Base-by-base conservation (phyloP, 2,888 invertebrate genomes). In the Bellardia bayeri region DNA sequence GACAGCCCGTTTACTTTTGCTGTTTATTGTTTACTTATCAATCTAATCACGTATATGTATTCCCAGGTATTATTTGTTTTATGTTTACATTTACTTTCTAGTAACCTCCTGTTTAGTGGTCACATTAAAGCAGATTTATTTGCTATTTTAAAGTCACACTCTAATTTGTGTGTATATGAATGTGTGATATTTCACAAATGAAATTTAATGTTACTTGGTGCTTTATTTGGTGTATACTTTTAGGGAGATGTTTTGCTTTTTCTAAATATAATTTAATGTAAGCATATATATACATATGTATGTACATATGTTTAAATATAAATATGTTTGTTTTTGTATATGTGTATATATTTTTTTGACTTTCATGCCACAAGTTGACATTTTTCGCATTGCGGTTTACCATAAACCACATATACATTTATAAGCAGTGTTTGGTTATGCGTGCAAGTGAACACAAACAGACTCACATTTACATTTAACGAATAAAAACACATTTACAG, bases 361-460 rank as follows among this genome's bases (percentile, higher is more conserved):
- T 88, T 82, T 86, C 75, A 86, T 91, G 91, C 91, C 90, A 90
- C 89, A 91, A 92, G 92, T 92, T 92, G 92, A 92, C 92, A 92
- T 91, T 92, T 93, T 92, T 93, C 92, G 93, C 93, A 92, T 91
- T 93, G 93, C 93, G 92, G 93, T 92, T 92, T 92, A 91, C 92
- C 91, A 92, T 92, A 92, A 93, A 92, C 91, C 91, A 92, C 82
- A 85, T 78, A 80, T 63, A 78, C 84, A 82, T 85, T 63, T 80
- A 56, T 54, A 75, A 75, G 79, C 82, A 63, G 64, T 66, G 64
- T 72, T 78, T 42, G n/a, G 14, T 7, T n/a, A 63, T 56, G 42
- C 69, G 61, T 64, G 33, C 3, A 42, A 49, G 51, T 30, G 13
- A 23, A 71, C 30, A 79, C n/a, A 71, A 33, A 16, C 45, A 66